Evolutionary conservation across 2,888 invertebrate species (phyloP).

Genomic region (Dynastes maya): DNA sequence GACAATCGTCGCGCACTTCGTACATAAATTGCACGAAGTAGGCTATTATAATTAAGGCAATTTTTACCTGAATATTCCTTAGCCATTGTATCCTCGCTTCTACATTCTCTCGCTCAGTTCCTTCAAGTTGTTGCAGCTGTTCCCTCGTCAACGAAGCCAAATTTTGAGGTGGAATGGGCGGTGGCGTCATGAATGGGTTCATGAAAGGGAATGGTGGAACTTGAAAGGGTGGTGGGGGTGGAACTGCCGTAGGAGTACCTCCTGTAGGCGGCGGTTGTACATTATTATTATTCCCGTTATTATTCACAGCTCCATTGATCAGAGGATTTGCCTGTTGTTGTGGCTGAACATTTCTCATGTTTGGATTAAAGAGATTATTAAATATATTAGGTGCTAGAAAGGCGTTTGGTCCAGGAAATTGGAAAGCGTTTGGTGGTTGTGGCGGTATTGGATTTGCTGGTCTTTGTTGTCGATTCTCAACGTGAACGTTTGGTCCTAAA

Average conservation of each 20-base stretch:
- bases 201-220: constrained; percentile 72
- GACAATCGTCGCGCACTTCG: no score
- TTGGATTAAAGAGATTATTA: constrained; percentile 58
- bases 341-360: constrained; percentile 57
- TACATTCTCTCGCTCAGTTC: constrained; percentile 87
- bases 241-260: constrained; percentile 48
- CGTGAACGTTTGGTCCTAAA: constrained; percentile 63
- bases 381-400: constrained; percentile 59
- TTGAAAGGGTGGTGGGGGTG: constrained; percentile 74
- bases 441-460: constrained; percentile 52
- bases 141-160: constrained; percentile 85
- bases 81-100: constrained; percentile 91
- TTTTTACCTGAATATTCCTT: constrained; percentile 76
- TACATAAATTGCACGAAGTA: constrained; percentile 71
- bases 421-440: constrained; percentile 53
- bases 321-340: constrained; percentile 62
- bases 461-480: constrained; percentile 53
- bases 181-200: constrained; percentile 76
- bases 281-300: constrained; percentile 52
- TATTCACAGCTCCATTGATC: constrained; percentile 52
- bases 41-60: not conserved
- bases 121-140: constrained; percentile 92
- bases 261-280: constrained; percentile 46
- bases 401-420: constrained; percentile 57
- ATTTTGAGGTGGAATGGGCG: constrained; percentile 85